phyloP scores from a whole-genome alignment of 2,888 invertebrate species.

The Choristoneura rosaceana region DNA sequence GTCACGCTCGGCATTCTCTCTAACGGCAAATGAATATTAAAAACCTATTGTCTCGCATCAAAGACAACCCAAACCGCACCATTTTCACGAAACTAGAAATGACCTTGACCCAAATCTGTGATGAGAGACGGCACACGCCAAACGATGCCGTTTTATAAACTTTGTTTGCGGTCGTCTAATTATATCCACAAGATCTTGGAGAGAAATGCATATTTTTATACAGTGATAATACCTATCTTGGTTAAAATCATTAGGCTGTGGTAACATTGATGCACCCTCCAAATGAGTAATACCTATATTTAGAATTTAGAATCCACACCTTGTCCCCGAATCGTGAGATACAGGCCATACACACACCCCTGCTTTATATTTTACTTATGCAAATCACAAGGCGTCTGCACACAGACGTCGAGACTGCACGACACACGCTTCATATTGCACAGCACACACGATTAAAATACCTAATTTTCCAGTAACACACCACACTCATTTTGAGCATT shows the following conservation, averaged over 20 bases:
- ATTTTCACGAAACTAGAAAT: slow-evolving; percentile 53
- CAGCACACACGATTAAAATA: slow-evolving; percentile 65
- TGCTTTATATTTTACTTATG: slow-evolving; percentile 38
- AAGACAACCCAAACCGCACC: slow-evolving; percentile 43
- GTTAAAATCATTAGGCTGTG: slow-evolving; percentile 46
- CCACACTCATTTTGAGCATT: slow-evolving; percentile 59
- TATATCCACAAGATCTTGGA: slow-evolving; percentile 48
- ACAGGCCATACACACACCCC: slow-evolving; percentile 17
- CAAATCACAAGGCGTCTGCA: slow-evolving; percentile 24
- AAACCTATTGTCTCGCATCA: slow-evolving; percentile 48
- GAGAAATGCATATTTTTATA: slow-evolving; percentile 38
- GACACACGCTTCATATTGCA: slow-evolving; percentile 55
- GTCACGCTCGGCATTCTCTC: slow-evolving; percentile 71
- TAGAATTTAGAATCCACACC: slow-evolving; percentile 38
- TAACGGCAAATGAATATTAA: slow-evolving; percentile 59
- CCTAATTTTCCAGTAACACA: slow-evolving; percentile 63
- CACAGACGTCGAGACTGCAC: slow-evolving; percentile 36
- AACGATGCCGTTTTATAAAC: slow-evolving; percentile 47
- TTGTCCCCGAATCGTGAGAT: slow-evolving; percentile 13
- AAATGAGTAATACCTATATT: slow-evolving; percentile 29
- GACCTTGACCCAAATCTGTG: slow-evolving; percentile 82
- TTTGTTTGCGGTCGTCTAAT: slow-evolving; percentile 56
- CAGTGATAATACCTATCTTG: slow-evolving; percentile 41
- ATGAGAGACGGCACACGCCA: slow-evolving; percentile 53
- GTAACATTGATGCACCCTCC: slow-evolving; percentile 45